phyloP scores from a whole-genome alignment of 2,113 vertebrate genomes.

The Sarotherodon lohbergeri region DNA sequence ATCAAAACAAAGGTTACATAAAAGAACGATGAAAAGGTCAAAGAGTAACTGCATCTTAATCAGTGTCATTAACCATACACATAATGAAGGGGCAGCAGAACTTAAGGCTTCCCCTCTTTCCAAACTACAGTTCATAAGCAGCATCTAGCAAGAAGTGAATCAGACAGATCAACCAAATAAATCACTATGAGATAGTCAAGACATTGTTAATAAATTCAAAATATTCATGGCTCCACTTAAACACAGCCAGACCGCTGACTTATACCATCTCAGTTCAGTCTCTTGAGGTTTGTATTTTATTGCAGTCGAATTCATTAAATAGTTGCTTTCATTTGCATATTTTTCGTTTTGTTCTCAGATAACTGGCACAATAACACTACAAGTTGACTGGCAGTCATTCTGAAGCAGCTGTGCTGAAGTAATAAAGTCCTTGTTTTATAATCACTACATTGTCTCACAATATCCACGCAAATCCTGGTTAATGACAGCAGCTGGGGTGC shows the following conservation, averaged over 20 bases:
- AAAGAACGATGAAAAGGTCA: not conserved
- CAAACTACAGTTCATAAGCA: not conserved
- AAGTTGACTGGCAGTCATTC: not conserved
- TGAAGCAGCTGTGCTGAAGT: not conserved
- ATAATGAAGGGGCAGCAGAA: not conserved
- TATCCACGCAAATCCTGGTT: not conserved
- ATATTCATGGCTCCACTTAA: not conserved
- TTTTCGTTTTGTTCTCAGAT: not conserved
- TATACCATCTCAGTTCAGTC: not conserved
- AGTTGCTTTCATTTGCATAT: not conserved
- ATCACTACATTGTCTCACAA: not conserved
- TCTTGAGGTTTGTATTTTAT: not conserved
- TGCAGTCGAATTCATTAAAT: not conserved
- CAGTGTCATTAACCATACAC: not conserved
- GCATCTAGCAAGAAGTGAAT: not conserved
- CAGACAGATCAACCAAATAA: not conserved
- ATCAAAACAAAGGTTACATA: not conserved
- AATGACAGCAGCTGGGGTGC: not conserved
- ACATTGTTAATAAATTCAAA: not conserved
- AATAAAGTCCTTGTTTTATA: not conserved
- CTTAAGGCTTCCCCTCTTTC: not conserved
- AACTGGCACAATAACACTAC: not conserved
- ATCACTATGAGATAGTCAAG: not conserved
- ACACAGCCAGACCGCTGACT: not conserved
- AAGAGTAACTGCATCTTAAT: not conserved